phyloP scores from a whole-genome alignment of 2,888 invertebrate genomes.

The Sabellastarte sp. region DNA sequence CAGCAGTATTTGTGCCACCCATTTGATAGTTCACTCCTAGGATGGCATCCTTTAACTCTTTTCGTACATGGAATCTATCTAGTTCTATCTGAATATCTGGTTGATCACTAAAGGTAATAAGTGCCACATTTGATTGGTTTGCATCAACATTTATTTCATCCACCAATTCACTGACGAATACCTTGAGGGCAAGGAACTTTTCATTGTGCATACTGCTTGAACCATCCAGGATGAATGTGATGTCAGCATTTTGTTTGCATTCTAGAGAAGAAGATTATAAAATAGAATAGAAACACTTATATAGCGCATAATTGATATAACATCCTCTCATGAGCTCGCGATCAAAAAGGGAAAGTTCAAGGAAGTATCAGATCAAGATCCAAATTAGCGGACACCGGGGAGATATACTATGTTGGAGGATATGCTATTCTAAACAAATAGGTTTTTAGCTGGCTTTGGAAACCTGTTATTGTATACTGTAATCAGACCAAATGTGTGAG shows the following conservation, averaged over 20 bases:
- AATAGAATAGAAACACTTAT: no score
- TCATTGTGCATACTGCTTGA: slow-evolving; percentile 21
- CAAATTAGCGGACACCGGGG: no score
- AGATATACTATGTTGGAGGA: no score
- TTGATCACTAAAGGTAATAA: slow-evolving; percentile 18
- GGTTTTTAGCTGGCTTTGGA: no score
- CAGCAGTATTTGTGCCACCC: slow-evolving; percentile 49
- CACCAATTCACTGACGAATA: slow-evolving; percentile 19
- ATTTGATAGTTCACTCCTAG: slow-evolving; percentile 36
- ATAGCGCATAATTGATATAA: no score
- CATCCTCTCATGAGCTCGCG: no score
- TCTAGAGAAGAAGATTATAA: slow-evolving; percentile 16
- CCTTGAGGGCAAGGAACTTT: slow-evolving; percentile 21
- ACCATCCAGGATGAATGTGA: slow-evolving; percentile 25
- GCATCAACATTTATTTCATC: slow-evolving; percentile 24
- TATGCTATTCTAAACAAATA: no score
- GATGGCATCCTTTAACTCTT: slow-evolving; percentile 27
- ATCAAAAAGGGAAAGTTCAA: no score
- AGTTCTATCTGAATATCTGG: not conserved
- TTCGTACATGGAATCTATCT: not conserved
- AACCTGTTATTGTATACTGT: no score
- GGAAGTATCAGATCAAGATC: no score
- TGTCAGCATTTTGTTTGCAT: slow-evolving; percentile 23
- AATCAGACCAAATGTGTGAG: no score
- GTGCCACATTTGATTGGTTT: slow-evolving; percentile 17